Evolutionary conservation across 2,888 invertebrate species (phyloP).

Genomic region (Hyalella azteca): DNA sequence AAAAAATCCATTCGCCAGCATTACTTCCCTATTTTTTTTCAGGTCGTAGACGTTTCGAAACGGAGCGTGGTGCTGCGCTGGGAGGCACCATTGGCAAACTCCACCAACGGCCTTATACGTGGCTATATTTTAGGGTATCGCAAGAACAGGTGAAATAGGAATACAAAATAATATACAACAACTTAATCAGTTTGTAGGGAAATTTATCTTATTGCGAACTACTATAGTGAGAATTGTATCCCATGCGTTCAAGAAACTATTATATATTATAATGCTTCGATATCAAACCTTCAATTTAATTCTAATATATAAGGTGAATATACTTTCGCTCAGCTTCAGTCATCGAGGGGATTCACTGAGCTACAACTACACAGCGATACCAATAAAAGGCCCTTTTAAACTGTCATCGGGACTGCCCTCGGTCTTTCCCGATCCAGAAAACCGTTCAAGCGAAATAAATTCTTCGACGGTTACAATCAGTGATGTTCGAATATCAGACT

Average conservation of each 20-base stretch:
- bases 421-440: background rate
- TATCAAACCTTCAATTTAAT: too few relatives aligned
- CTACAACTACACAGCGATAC: background rate
- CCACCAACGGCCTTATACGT: conserved; percentile 49
- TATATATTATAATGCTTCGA: too few relatives aligned
- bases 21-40: background rate
- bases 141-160: conserved; percentile 40
- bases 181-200: too few relatives aligned
- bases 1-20: background rate
- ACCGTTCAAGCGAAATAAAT: too few relatives aligned
- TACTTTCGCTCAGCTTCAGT: background rate
- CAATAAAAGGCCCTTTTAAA: background rate
- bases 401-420: background rate
- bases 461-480: background rate
- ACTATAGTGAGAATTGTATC: too few relatives aligned
- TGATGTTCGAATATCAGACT: conserved; percentile 41
- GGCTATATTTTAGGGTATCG: conserved; percentile 55
- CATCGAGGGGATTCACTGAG: background rate
- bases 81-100: conserved; percentile 50
- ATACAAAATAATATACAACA: too few relatives aligned
- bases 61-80: conserved; percentile 48
- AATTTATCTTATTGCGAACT: too few relatives aligned
- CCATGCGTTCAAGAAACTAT: too few relatives aligned
- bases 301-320: too few relatives aligned
- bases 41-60: conserved; percentile 29